Evolutionary conservation across 1,140 invertebrate genomes (phyloP), one percentile per base, ranked within the genome.

Genomic region (Drosophila biarmipes): DNA sequence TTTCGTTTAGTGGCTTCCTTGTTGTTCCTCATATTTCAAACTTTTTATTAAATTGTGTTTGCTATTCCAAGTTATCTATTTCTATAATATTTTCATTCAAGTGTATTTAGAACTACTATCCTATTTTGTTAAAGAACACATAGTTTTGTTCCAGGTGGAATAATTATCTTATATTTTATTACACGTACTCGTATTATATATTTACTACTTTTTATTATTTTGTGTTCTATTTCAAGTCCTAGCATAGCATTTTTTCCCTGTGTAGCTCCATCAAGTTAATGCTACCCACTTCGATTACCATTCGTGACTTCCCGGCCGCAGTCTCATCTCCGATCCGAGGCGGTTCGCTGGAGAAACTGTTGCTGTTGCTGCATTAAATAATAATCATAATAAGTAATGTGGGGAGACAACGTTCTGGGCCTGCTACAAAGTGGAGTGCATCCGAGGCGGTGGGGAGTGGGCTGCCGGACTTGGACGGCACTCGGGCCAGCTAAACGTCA

Each of bases 301-400:
- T 17, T 11, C 17, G 45, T 46, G 34, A 14, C 12, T 31, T 21
- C n/a, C 34, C 24, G 35, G 37, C 57, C 62, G 52, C 42, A 48
- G 46, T 37, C 82, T 40, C 82, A 87, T 19, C 77, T 74, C 78
- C 64, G 42, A 31, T 34, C 43, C 14, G 48, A 43, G 24, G 38
- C 37, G 45, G 67, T 31, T 63, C 46, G 57, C 69, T 52, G 58
- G 45, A 55, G 53, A 45, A 69, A 78, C 82, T 87, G 82, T 87
- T 86, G 81, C 73, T 81, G 81, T 72, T 63, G 76, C 82, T 82
- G 79, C 82, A 86, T 86, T 86, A 86, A 86, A 86, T 86, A 86
- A 89, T 86, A 86, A 86, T 86, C 78, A 82, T 89, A 86, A 86
- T 86, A 86, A 89, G 82, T 86, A 86, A 86, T 82, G 84, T 73